A percentile compares a stretch with the other conserved stretches of the same genome.
phyloP scores from a whole-genome alignment of 2,797 vertebrate species.

The Crenuchus spilurus region DNA sequence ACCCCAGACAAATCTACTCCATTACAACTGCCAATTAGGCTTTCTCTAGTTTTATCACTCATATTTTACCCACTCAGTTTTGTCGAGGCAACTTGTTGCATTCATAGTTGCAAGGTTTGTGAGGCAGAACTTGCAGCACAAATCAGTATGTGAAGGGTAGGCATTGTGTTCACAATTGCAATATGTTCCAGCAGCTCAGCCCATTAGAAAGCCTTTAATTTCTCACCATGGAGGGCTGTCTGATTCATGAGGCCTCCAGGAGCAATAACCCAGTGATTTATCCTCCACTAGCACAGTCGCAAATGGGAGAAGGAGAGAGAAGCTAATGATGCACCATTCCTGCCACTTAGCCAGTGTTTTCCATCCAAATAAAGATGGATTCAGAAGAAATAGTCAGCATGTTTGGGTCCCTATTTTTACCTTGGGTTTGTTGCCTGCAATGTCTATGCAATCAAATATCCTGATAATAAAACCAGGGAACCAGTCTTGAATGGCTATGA shows the following conservation, averaged over 20 bases:
- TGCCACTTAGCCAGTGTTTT: slow-evolving; percentile 75
- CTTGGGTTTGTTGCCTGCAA: neutral
- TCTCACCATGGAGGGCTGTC: slow-evolving; percentile 65
- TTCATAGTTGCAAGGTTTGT: slow-evolving; percentile 45
- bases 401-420: slow-evolving; percentile 51
- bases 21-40: slow-evolving; percentile 22
- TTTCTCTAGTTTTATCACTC: slow-evolving; percentile 3
- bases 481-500: neutral
- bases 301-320: slow-evolving; percentile 65
- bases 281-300: slow-evolving; percentile 63
- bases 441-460: slow-evolving; percentile 1
- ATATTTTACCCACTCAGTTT: slow-evolving; percentile 31
- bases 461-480: neutral
- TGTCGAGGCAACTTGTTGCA: slow-evolving; percentile 43
- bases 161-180: slow-evolving; percentile 59
- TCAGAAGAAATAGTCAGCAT: slow-evolving; percentile 52
- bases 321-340: slow-evolving; percentile 75
- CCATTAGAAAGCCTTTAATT: slow-evolving; percentile 75
- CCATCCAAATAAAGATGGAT: slow-evolving; percentile 74
- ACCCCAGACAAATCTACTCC: neutral
- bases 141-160: slow-evolving; percentile 45
- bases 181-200: slow-evolving; percentile 56
- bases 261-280: slow-evolving; percentile 80
- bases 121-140: slow-evolving; percentile 48
- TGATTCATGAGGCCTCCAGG: slow-evolving; percentile 72